A percentile compares a stretch with the other conserved stretches of the same genome.
phyloP scores from a whole-genome alignment of 2,797 vertebrate genomes.

The Antennarius maculatus region DNA sequence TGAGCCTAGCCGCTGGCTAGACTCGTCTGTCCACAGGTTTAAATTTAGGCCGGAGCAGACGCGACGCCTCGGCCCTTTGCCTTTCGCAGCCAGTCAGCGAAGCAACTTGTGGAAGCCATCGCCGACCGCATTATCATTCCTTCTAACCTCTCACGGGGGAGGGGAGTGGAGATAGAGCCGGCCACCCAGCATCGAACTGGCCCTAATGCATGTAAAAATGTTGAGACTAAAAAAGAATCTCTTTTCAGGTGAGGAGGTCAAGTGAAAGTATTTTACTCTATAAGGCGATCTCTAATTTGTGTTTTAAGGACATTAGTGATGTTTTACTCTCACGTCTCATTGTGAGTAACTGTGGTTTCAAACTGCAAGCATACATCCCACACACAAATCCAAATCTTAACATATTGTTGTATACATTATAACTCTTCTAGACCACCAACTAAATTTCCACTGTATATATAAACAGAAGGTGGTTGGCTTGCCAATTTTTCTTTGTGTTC shows the following conservation, averaged over 20 bases:
- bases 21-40: conserved; percentile 82
- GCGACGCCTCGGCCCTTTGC: conserved; percentile 35
- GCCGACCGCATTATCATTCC: conserved; percentile 59
- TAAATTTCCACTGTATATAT: conserved; percentile 25
- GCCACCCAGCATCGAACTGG: conserved; percentile 36
- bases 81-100: conserved; percentile 29
- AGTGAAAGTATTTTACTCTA: not conserved
- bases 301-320: conserved; percentile 1
- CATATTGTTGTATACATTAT: conserved; percentile 27
- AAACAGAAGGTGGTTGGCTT: conserved; percentile 18
- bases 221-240: conserved; percentile 11
- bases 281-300: too few species aligned
- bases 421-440: conserved; percentile 29
- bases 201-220: conserved; percentile 8
- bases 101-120: conserved; percentile 41
- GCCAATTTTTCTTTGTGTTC: conserved; percentile 18
- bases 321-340: conserved; percentile 24
- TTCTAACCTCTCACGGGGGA: conserved; percentile 31
- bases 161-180: not conserved
- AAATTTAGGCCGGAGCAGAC: conserved; percentile 80
- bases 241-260: not conserved
- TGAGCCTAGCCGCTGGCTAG: conserved; percentile 72
- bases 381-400: conserved; percentile 36
- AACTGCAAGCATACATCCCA: conserved; percentile 24
- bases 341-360: conserved; percentile 30